Conservation (phyloP, 1,140 invertebrate species). For the Neelides sp. region DNA sequence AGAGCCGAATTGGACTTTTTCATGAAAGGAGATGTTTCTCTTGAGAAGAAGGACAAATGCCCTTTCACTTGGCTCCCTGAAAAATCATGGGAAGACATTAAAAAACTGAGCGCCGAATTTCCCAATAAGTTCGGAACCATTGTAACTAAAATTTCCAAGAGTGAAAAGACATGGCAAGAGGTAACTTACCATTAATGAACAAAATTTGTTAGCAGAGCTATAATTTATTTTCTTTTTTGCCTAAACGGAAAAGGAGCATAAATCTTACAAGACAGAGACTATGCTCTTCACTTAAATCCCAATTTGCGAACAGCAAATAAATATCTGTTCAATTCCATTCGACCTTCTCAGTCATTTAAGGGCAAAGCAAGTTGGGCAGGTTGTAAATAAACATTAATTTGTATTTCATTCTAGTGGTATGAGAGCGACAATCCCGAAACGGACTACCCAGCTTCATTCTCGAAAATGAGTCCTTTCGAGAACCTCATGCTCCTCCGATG, state of each 20-base stretch:
- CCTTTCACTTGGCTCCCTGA: conserved; percentile 57
- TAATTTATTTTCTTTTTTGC: no score
- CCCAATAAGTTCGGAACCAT: conserved; percentile 50
- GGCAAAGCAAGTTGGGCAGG: no score
- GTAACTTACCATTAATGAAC: conserved; percentile 35
- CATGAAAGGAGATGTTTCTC: conserved; percentile 63
- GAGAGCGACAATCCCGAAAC: conserved; percentile 64
- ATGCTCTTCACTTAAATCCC: no score
- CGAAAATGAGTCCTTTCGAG: conserved; percentile 53
- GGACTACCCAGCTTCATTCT: conserved; percentile 53
- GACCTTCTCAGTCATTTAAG: no score
- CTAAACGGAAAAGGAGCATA: no score
- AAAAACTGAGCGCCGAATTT: conserved; percentile 56
- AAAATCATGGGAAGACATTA: conserved; percentile 63
- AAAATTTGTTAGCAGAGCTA: neutral
- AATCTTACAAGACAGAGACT: no score
- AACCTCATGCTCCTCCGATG: conserved; percentile 67
- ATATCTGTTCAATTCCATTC: no score
- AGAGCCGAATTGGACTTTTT: conserved; percentile 76
- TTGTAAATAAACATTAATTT: no score
- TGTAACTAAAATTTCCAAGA: conserved; percentile 49
- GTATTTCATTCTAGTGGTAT: conserved; percentile 52
- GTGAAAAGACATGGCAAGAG: conserved; percentile 52
- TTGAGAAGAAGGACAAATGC: conserved; percentile 57
- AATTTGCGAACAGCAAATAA: no score